Percentiles rank a stretch among this genome's conserved stretches.
These are phyloP conservation scores for Glareola pratincola DNA, from an alignment of 2,113 vertebrate genomes.

Conservation along the genomic window DNA sequence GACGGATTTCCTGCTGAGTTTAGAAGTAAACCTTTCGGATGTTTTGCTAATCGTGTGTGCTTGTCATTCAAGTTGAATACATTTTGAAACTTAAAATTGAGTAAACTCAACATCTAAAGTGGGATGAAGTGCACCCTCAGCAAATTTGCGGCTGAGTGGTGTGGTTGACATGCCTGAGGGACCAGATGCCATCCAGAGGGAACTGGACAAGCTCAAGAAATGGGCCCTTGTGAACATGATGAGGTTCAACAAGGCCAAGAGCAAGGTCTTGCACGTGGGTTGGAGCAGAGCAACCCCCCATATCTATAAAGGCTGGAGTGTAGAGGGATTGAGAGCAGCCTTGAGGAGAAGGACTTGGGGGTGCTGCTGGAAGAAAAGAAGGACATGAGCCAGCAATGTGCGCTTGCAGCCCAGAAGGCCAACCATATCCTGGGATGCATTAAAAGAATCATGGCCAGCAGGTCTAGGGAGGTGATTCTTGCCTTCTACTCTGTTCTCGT, in stretches of 20 bases:
- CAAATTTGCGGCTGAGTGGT: background rate
- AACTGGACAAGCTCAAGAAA: background rate
- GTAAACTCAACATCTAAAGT: background rate
- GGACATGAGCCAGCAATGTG: background rate
- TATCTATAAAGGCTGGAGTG: background rate
- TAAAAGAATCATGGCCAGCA: background rate
- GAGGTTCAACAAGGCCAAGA: background rate
- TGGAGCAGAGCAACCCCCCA: fast-evolving
- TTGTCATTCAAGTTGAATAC: background rate
- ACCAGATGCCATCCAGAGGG: background rate
- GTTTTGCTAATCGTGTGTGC: background rate
- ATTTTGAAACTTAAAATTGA: background rate
- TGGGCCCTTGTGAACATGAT: too few relatives aligned
- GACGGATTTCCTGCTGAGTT: background rate
- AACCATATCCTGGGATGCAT: background rate
- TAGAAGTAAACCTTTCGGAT: background rate
- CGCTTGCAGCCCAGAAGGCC: background rate
- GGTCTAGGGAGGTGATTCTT: background rate
- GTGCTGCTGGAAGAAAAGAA: background rate
- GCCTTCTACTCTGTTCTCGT: background rate
- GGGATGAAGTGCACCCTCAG: background rate
- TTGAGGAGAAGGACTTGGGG: background rate
- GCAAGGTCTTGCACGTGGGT: background rate
- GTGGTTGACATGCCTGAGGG: background rate
- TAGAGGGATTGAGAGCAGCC: background rate